Evolutionary conservation across 2,797 vertebrate genomes (phyloP).

Genomic region (Sebastes matsubarae): DNA sequence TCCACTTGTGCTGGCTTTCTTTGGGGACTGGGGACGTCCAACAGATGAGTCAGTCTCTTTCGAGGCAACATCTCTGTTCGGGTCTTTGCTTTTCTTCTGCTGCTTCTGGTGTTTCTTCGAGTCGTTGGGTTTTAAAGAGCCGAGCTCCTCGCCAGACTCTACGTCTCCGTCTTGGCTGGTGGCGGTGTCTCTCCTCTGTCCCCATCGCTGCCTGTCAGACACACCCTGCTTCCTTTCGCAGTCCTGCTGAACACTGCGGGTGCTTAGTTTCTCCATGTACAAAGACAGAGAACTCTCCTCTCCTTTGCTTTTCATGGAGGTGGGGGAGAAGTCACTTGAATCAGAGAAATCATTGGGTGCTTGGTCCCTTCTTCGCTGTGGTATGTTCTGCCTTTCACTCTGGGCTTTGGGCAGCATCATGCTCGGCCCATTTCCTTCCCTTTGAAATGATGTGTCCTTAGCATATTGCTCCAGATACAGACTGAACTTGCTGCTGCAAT

Average conservation of each 20-base stretch:
- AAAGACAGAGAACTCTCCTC: conserved; percentile 72
- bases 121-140: conserved; percentile 32
- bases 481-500: conserved; percentile 86
- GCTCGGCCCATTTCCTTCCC: conserved; percentile 66
- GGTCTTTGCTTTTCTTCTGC: conserved; percentile 68
- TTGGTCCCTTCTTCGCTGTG: conserved; percentile 60
- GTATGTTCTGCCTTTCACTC: conserved; percentile 59
- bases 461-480: conserved; percentile 83
- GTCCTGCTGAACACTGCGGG: conserved; percentile 50
- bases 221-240: conserved; percentile 38
- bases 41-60: conserved; percentile 22
- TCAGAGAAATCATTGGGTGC: conserved; percentile 61
- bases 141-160: conserved; percentile 72
- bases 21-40: conserved; percentile 33
- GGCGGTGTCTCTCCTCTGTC: conserved; percentile 70
- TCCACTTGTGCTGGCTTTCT: conserved; percentile 22
- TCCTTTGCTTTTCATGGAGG: conserved; percentile 62
- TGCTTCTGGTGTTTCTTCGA: conserved; percentile 68
- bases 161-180: conserved; percentile 79
- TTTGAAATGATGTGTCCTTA: conserved; percentile 75
- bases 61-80: conserved; percentile 5
- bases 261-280: conserved; percentile 72
- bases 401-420: conserved; percentile 50
- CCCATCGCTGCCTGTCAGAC: conserved; percentile 49
- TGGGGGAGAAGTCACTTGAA: conserved; percentile 76